Conservation (phyloP, 2,797 vertebrate species). For the Ciconia nigra region DNA sequence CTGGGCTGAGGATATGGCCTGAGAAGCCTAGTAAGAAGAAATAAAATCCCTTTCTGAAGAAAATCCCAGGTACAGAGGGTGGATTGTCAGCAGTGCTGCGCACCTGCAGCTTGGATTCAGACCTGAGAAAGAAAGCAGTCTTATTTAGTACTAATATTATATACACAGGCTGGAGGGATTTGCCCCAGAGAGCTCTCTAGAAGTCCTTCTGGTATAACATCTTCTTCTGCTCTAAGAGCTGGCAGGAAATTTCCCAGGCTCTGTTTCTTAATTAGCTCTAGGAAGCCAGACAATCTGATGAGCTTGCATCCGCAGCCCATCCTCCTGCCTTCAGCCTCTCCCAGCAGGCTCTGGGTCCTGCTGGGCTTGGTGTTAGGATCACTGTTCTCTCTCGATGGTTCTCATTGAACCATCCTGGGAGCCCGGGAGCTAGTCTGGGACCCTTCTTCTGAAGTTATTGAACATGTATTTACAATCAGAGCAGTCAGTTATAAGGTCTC, state of each 20-base stretch:
- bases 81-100: not conserved
- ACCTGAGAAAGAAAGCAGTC: not conserved
- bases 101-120: not conserved
- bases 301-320: not conserved
- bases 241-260: not conserved
- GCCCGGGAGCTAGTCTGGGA: not conserved
- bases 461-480: not conserved
- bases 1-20: not conserved
- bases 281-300: not conserved
- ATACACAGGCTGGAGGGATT: not conserved
- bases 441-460: not conserved
- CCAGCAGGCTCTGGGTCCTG: accelerated
- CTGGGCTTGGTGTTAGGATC: not conserved
- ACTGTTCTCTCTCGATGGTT: not conserved
- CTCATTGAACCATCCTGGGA: not conserved
- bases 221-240: not conserved
- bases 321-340: not conserved
- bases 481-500: not conserved
- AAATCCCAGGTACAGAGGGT: not conserved
- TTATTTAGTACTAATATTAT: not conserved
- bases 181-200: not conserved
- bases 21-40: not conserved
- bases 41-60: not conserved
- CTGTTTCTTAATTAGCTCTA: not conserved
- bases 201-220: not conserved